These are phyloP conservation scores for Neuroterus valhalla DNA, from an alignment of 1,140 invertebrate genomes.

Conservation along the genomic window DNA sequence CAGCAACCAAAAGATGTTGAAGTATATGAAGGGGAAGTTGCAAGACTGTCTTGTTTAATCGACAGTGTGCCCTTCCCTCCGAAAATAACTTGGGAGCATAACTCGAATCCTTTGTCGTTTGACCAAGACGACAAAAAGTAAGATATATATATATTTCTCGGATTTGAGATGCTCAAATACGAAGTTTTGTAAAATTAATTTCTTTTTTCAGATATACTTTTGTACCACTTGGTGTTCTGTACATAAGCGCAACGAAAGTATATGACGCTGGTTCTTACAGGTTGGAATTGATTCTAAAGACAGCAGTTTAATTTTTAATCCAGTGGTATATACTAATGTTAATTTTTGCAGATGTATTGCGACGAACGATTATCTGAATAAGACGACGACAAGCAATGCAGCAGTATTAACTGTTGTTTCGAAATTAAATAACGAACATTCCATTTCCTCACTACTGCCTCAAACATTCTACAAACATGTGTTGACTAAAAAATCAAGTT, in stretches of 20 bases:
- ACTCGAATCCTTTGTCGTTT: constrained; percentile 71
- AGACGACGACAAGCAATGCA: constrained; percentile 74
- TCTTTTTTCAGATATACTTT: constrained; percentile 69
- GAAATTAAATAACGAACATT: constrained; percentile 40
- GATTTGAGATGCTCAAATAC: constrained; percentile 47
- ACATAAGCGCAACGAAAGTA: constrained; percentile 75
- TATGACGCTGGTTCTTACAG: constrained; percentile 78
- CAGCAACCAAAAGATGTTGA: constrained; percentile 71
- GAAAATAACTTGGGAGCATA: constrained; percentile 76
- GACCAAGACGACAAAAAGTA: constrained; percentile 69
- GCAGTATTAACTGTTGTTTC: constrained; percentile 72
- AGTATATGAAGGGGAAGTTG: constrained; percentile 73
- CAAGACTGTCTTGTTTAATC: constrained; percentile 76
- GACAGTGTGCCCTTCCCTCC: constrained; percentile 75
- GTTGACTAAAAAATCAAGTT: constrained; percentile 66
- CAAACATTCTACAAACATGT: constrained; percentile 66
- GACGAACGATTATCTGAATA: constrained; percentile 72
- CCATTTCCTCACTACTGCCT: constrained; percentile 58
- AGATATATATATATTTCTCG: constrained; percentile 37
- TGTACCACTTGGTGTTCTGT: constrained; percentile 77
- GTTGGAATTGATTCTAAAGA: constrained; percentile 61
- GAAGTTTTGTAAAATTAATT: constrained; percentile 36
- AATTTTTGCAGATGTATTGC: constrained; percentile 72
- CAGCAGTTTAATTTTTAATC: constrained; percentile 14
- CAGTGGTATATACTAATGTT: no score